Evolutionary conservation across 2,888 invertebrate genomes (phyloP), one percentile per base, ranked within the genome.

Genomic region (Scaptomyza reducta): DNA sequence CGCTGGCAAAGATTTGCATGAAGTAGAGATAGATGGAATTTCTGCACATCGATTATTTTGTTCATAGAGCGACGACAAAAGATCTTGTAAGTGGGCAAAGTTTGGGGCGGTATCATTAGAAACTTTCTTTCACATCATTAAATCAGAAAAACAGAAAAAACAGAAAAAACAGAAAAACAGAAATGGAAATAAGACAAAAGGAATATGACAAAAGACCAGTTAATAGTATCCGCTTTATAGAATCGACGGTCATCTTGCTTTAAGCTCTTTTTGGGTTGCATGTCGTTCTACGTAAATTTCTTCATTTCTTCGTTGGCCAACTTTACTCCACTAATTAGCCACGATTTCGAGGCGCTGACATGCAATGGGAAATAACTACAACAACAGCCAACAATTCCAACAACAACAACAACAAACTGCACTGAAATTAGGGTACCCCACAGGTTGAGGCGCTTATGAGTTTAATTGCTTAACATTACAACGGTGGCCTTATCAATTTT

Each of bases 41-140:
- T 55, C 6, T 25, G 50, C 29, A 55, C 46, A 42, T 25, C 13
- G 13, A 33, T 33, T 33, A 13, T 33, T 33, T 33, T 49, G 55
- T 54, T 63, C 65, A 76, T 76, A 42, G 53, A 65, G 53, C 76
- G 53, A 66, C 62, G 62, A 73, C 77, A 77, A 62, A 42, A 54
- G 56, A 73, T 69, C 50, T 50, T 33, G 13, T 10, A 45, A 58
- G 53, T 72, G 72, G 18, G 31, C 22, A 25, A 38, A 14, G 35
- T 25, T 50, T 50, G 53, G 62, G 40, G 31, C 29, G 47, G 31
- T 45, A 44, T 83, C 86, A 87, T 83, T 83, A 83, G 88, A 87
- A 82, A 71, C 87, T 84, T 84, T 87, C 84, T 84, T 88, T 88
- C 68, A 78, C 82, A 84, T 88, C 88, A 88, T 84, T 84, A 84